A percentile compares a stretch with the other conserved stretches of the same genome.
Conservation (phyloP, 2,113 vertebrate genomes). For the Paratilapia polleni region DNA sequence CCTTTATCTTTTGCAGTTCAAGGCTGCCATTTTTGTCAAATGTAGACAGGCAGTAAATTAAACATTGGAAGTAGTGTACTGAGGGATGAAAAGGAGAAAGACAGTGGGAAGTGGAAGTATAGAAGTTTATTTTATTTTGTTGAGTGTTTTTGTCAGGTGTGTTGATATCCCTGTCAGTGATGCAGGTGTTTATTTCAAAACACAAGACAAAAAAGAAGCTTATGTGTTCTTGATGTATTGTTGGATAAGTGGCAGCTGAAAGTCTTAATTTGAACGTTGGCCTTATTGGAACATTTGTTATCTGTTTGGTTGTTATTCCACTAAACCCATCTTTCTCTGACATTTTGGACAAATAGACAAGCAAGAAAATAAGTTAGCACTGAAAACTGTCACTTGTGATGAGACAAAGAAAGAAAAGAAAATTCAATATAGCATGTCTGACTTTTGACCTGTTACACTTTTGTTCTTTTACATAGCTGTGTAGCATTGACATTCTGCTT, state of each 20-base stretch:
- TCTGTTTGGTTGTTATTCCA: neutral
- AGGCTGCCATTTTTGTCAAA: slow-evolving; percentile 33
- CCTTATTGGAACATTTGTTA: neutral
- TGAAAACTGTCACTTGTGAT: neutral
- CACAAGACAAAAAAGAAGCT: neutral
- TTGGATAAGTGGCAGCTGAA: neutral
- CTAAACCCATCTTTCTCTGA: neutral
- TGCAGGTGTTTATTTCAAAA: neutral
- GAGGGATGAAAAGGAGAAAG: slow-evolving; percentile 2
- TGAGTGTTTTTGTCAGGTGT: neutral
- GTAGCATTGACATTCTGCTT: neutral
- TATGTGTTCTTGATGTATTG: neutral
- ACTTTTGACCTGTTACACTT: neutral
- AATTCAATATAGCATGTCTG: neutral
- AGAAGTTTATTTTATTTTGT: slow-evolving; percentile 12
- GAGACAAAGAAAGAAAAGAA: neutral
- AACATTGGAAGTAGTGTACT: slow-evolving; percentile 31
- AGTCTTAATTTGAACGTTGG: neutral
- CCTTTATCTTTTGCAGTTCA: slow-evolving; percentile 48
- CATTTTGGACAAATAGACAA: neutral
- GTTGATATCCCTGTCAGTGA: neutral
- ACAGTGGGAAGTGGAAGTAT: neutral
- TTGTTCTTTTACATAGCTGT: neutral
- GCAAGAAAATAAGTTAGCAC: neutral
- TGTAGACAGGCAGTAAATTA: slow-evolving; percentile 61